Evolutionary conservation across 2,113 vertebrate genomes (phyloP), one percentile per base, ranked within the genome.

Genomic region (Cyprinodon brontotheroides): DNA sequence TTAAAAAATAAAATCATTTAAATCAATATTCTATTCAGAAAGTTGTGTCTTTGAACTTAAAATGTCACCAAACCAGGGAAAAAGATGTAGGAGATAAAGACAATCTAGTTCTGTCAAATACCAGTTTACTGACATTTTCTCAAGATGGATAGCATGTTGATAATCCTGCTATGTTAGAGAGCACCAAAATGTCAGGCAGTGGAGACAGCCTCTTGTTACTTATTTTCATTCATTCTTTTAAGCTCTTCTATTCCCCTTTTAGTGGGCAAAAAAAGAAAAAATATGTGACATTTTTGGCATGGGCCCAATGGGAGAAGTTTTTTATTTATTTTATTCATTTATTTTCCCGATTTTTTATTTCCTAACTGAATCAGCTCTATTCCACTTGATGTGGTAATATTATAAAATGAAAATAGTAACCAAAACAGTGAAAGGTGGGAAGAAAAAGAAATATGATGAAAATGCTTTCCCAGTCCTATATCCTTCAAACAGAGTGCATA

Each of bases 1-100:
- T 88, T 80, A n/a, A 82, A 37, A 86, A 86, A 50, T 6, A 50
- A 20, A 13, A 41, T 41, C 41, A 50, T 17, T 50, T 17, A 17
- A 1, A 50, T 4, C 15, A 50, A 20, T 50, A 50, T 50, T 50
- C 15, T 6, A 15, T 20, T 50, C 17, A 17, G 5, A 50, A 50
- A 45, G 11, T 6, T 45, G 12, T 45, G 5, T 3, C 10, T 59
- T 10, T n/a, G 57, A 59, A 59, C 7, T 1, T n/a, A 59, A 59
- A 29, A 12, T 29, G n/a, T 4, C 22, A 5, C 65, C 61, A 65
- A 20, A 20, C 41, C 41, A 41, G 41, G 41, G 9, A 4, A 41
- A 4, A 6, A 9, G 41, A 41, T 4, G 41, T 4, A 6, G 41
- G 41, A 41, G 29, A 41, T 9, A 4, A n/a, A 41, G 41, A 41